Percentiles rank a stretch among this genome's conserved stretches.
These are phyloP conservation scores for Lucilia cuprina DNA, from an alignment of 1,140 invertebrate species.

Conservation along the genomic window DNA sequence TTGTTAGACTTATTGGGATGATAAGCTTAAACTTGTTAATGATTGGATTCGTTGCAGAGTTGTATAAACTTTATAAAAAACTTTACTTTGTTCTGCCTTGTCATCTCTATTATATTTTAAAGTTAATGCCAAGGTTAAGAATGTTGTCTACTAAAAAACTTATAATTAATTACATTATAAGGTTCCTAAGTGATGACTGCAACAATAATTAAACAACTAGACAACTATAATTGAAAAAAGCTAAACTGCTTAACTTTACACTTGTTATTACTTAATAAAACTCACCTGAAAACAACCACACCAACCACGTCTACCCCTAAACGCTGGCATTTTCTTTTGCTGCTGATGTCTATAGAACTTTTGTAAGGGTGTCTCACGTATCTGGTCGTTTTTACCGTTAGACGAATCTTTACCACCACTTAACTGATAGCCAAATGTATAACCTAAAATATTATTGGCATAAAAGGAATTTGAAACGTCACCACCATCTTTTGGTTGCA, in stretches of 20 bases:
- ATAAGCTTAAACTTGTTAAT: too few species aligned
- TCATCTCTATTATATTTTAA: neutral
- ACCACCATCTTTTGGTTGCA: constrained; percentile 47
- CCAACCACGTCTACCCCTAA: constrained; percentile 68
- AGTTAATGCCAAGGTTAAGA: neutral
- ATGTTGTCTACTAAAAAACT: too few species aligned
- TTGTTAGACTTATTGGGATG: too few species aligned
- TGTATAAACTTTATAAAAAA: too few species aligned
- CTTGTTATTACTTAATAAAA: neutral
- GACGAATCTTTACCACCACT: constrained; percentile 37
- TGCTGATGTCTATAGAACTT: constrained; percentile 60
- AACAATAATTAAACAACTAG: neutral
- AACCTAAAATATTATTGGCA: constrained; percentile 59
- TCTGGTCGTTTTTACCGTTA: constrained; percentile 34
- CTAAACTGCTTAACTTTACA: neutral
- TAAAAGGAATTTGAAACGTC: constrained; percentile 50
- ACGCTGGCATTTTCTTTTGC: constrained; percentile 66
- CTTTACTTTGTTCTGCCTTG: too few species aligned
- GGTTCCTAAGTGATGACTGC: neutral
- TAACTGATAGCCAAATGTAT: constrained; percentile 58
- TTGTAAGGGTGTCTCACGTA: constrained; percentile 56
- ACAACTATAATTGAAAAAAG: neutral
- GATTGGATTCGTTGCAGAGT: too few species aligned
- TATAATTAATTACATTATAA: neutral
- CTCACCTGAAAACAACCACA: constrained; percentile 70